Conservation (phyloP, 1,140 invertebrate genomes). For the Gonioctena quinquepunctata region DNA sequence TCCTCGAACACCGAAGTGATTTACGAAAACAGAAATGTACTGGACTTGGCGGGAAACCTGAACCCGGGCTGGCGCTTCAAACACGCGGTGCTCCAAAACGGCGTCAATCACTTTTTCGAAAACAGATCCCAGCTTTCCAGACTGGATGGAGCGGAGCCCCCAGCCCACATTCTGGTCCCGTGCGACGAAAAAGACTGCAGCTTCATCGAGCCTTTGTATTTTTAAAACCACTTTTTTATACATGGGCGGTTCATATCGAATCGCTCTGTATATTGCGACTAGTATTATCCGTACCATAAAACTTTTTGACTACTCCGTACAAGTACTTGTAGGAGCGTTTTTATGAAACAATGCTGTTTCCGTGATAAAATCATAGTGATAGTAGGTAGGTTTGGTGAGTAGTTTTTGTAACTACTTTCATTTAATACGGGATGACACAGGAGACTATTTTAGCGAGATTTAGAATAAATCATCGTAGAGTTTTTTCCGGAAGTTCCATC, state of each 20-base stretch:
- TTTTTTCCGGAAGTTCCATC: too few species aligned
- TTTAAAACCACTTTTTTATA: neutral
- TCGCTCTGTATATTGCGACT: too few species aligned
- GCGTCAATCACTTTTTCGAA: neutral
- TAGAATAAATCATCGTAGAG: too few species aligned
- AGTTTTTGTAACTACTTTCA: too few species aligned
- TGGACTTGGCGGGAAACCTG: neutral
- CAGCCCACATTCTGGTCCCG: neutral
- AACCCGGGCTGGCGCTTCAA: neutral
- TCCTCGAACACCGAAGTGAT: neutral
- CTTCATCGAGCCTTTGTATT: neutral
- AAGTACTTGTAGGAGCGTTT: neutral
- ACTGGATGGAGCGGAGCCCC: neutral
- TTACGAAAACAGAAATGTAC: neutral
- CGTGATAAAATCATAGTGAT: neutral
- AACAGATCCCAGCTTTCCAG: constrained; percentile 6
- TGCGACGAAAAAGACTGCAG: neutral
- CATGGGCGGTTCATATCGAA: too few species aligned
- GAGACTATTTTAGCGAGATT: too few species aligned
- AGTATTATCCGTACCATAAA: neutral
- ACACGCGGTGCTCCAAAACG: neutral
- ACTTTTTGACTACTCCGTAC: neutral
- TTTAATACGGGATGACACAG: too few species aligned
- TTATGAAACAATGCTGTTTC: neutral
- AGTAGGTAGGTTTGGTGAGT: neutral